Evolutionary conservation across 2,797 vertebrate species (phyloP).

Genomic region (Caiman crocodilus): DNA sequence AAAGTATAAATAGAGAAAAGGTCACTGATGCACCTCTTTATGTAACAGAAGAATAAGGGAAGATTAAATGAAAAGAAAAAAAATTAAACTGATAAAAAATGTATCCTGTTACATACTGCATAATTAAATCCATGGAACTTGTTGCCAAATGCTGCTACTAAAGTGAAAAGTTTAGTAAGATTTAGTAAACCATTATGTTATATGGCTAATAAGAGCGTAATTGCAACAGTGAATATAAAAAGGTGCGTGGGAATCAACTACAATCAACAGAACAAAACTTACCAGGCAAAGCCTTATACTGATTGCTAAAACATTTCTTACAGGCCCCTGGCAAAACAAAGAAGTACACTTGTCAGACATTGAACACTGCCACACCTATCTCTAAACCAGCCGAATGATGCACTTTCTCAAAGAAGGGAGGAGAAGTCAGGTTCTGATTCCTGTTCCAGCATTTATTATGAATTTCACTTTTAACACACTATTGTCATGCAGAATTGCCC

Average conservation of each 20-base stretch:
- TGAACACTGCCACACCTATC: neutral
- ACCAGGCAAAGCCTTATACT: neutral
- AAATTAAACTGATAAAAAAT: neutral
- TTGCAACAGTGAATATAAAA: neutral
- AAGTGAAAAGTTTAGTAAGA: neutral
- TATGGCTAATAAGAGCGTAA: neutral
- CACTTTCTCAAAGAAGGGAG: too few relatives aligned
- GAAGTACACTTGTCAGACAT: neutral
- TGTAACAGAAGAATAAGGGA: too few relatives aligned
- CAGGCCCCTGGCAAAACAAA: neutral
- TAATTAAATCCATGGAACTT: neutral
- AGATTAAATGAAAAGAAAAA: neutral
- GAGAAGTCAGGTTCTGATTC: too few relatives aligned
- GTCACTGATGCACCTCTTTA: neutral
- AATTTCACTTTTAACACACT: too few relatives aligned
- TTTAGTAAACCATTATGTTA: neutral
- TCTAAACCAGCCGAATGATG: too few relatives aligned
- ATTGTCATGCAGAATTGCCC: too few relatives aligned
- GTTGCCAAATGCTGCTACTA: neutral
- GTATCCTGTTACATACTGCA: neutral
- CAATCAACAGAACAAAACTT: neutral
- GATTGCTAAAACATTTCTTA: neutral
- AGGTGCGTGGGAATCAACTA: neutral
- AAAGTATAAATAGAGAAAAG: neutral
- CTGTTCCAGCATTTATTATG: too few relatives aligned